Evolutionary conservation across 2,113 vertebrate genomes (phyloP), one percentile per base, ranked within the genome.

Genomic region (Apaloderma vittatum): DNA sequence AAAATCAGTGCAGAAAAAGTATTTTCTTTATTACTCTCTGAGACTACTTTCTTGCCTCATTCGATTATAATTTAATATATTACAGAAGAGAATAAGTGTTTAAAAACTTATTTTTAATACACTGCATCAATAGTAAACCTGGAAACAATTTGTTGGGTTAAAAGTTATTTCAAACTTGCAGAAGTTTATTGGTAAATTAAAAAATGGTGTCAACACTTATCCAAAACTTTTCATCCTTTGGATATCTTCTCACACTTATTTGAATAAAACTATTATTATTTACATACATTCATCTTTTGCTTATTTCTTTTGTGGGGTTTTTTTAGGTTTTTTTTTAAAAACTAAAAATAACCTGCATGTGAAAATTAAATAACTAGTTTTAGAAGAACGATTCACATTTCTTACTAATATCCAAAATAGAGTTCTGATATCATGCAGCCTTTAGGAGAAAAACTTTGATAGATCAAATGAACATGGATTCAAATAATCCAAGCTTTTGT

Each of bases 231-330:
- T 65, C 3, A 46, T 63, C 15, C 19, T 79, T 59, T 59, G 5
- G 3, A 37, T 55, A 1, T 57, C 9, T 70, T 80, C 26, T 93
- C 18, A 58, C 0, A 0, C 3, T 40, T 58, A 21, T 58, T 77
- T 85, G 26, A 37, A 57, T 52, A 34, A 51, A 84, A 46, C 1
- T 54, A 5, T 36, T 48, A 65, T 75, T 59, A 48, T 61, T 91
- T 88, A 21, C 18, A 52, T 23, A 1, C 11, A 32, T 83, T 51
- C 36, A 51, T 51, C 3, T 75, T 72, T 63, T 58, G 3, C 59
- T 75, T 3, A 27, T 90, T 87, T 85, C 2, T 85, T 16, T 22
- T n/a, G n/a, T 7, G 11, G 6, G 6, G 0, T 24, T 43, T 22
- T 36, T 36, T 37, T 43, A 4, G 6, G 0, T 4, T 40, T 85